Evolutionary conservation across 1,140 invertebrate species (phyloP).

Genomic region (Contarinia nasturtii): DNA sequence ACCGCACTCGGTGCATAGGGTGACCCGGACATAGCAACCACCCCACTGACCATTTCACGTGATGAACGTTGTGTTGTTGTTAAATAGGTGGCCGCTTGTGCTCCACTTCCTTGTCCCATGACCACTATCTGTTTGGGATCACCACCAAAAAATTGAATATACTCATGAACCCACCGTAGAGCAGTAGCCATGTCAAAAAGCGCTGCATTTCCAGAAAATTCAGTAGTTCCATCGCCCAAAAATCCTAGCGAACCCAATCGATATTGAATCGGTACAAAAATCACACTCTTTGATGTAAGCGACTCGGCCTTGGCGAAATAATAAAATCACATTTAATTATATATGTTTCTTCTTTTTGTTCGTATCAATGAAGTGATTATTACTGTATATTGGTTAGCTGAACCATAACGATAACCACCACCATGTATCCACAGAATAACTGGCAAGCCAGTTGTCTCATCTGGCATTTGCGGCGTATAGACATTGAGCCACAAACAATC

Average conservation of each 20-base stretch:
- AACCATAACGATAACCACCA: conserved; percentile 39
- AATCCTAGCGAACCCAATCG: conserved; percentile 61
- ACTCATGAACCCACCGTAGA: conserved; percentile 39
- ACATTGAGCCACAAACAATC: conserved; percentile 62
- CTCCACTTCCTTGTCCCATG: conserved; percentile 48
- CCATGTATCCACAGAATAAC: conserved; percentile 42
- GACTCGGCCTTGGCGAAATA: conserved; percentile 18
- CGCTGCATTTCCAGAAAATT: conserved; percentile 48
- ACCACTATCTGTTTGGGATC: conserved; percentile 40
- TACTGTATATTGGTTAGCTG: conserved; percentile 39
- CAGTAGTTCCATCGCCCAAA: conserved; percentile 38
- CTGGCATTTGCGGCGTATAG: conserved; percentile 44
- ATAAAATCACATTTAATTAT: too few species aligned
- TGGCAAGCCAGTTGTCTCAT: conserved; percentile 29
- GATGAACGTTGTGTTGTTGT: conserved; percentile 31
- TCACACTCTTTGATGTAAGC: conserved; percentile 38
- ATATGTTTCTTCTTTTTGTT: too few species aligned
- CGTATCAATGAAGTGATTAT: too few species aligned
- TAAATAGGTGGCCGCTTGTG: conserved; percentile 34
- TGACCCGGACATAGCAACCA: conserved; percentile 47
- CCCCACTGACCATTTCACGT: conserved; percentile 30
- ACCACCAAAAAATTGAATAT: conserved; percentile 48
- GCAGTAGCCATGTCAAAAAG: conserved; percentile 48
- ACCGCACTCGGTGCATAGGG: conserved; percentile 39
- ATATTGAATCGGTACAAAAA: conserved; percentile 67